Percentiles rank a stretch among this genome's conserved stretches.
phyloP scores from a whole-genome alignment of 2,113 vertebrate species.

The Xiphias gladius region DNA sequence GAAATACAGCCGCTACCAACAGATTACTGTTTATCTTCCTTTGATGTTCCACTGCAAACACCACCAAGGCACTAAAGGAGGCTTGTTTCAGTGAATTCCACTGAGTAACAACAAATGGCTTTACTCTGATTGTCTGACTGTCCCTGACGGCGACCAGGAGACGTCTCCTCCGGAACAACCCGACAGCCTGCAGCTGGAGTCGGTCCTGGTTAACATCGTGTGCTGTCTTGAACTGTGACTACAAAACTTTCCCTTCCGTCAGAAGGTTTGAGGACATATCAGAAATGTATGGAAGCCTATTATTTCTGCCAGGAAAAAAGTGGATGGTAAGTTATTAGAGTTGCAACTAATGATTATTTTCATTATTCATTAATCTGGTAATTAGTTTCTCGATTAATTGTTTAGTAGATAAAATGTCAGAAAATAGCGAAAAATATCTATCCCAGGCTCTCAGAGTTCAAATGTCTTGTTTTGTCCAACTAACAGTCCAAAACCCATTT shows the following conservation, averaged over 20 bases:
- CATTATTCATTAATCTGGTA: too few relatives aligned
- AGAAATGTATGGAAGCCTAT: too few relatives aligned
- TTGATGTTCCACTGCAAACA: slow-evolving; percentile 36
- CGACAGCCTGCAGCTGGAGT: background rate
- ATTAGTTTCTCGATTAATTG: too few relatives aligned
- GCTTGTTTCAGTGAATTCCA: slow-evolving; percentile 50
- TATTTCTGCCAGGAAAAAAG: too few relatives aligned
- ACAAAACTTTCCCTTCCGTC: too few relatives aligned
- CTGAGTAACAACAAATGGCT: slow-evolving; percentile 25
- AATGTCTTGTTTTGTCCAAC: too few relatives aligned
- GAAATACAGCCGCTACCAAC: slow-evolving; percentile 57
- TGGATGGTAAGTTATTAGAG: background rate
- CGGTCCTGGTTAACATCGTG: background rate
- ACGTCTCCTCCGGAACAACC: background rate
- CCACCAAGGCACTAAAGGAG: slow-evolving; percentile 7
- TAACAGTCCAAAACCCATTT: too few relatives aligned
- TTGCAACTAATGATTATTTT: too few relatives aligned
- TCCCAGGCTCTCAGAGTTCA: too few relatives aligned
- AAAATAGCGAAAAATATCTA: too few relatives aligned
- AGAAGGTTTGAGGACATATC: background rate
- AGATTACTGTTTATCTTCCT: slow-evolving; percentile 54
- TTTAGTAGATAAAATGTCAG: too few relatives aligned
- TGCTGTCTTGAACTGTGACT: background rate
- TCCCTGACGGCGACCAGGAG: slow-evolving; percentile 12
- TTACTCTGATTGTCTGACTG: background rate